Conservation (phyloP, 2,797 vertebrate species). For the Sebastolobus alascanus region DNA sequence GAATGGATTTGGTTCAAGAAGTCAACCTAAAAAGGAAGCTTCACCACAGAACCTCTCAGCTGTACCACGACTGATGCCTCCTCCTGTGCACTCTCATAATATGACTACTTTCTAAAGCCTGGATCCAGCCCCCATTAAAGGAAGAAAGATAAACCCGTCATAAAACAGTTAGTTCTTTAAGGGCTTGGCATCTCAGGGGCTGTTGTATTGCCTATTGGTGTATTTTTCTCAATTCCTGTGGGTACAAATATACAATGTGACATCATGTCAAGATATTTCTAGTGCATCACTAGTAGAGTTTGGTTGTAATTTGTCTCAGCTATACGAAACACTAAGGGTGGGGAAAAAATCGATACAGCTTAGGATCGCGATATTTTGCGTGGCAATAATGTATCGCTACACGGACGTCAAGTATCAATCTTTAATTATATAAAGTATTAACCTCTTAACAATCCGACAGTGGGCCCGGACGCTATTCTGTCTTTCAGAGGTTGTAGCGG, state of each 20-base stretch:
- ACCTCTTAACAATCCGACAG: no score
- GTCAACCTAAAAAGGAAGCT: neutral
- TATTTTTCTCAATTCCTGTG: neutral
- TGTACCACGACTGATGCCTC: neutral
- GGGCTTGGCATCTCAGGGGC: neutral
- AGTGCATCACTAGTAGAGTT: neutral
- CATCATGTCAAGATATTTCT: neutral
- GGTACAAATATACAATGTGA: neutral
- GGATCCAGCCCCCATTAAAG: constrained; percentile 11
- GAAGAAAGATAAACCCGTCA: neutral
- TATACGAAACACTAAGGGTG: neutral
- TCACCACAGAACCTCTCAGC: neutral
- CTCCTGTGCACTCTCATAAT: neutral
- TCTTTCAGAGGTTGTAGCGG: no score
- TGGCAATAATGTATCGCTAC: no score
- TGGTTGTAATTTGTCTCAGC: neutral
- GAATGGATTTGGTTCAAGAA: neutral
- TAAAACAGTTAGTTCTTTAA: neutral
- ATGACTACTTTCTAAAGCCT: constrained; percentile 4
- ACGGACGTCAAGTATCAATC: no score
- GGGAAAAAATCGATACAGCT: no score
- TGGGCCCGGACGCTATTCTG: no score
- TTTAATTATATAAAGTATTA: no score
- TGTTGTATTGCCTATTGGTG: neutral
- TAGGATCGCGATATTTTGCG: no score